Evolutionary conservation across 2,113 vertebrate genomes (phyloP).

Genomic region (Cariama cristata): DNA sequence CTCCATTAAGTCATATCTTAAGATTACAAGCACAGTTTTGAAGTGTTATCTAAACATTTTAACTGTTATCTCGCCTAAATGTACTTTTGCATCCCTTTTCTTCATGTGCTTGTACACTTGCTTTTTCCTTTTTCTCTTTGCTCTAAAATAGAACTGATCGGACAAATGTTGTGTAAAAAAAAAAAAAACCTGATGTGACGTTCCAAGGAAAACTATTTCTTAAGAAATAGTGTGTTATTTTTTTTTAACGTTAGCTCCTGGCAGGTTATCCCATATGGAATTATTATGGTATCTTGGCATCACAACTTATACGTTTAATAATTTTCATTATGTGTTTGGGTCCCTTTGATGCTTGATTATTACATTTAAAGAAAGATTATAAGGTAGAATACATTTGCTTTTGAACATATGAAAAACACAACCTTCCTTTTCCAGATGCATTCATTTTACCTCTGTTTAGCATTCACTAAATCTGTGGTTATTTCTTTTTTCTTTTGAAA

Average conservation of each 20-base stretch:
- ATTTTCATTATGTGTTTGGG: slow-evolving; percentile 40
- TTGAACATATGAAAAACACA: neutral
- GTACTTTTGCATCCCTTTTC: neutral
- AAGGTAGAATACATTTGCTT: slow-evolving; percentile 31
- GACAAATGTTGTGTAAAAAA: neutral
- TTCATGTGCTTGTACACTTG: neutral
- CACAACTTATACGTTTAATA: slow-evolving; percentile 31
- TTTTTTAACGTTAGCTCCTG: neutral
- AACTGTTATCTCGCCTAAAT: neutral
- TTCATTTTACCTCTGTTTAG: slow-evolving; percentile 26
- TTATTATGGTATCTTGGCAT: slow-evolving; percentile 23
- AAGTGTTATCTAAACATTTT: neutral
- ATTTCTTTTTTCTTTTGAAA: slow-evolving; percentile 30
- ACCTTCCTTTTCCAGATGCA: neutral
- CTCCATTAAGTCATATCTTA: neutral
- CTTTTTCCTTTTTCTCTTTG: neutral
- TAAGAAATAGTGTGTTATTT: neutral
- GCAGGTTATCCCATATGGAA: neutral
- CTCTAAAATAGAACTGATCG: neutral
- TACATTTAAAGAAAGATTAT: slow-evolving; percentile 53
- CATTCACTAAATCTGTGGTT: neutral
- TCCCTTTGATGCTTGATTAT: slow-evolving; percentile 45
- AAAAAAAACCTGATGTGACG: neutral
- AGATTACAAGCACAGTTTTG: neutral
- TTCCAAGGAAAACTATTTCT: neutral